Evolutionary conservation across 2,888 invertebrate genomes (phyloP).

Genomic region (Tachystola acroxantha): DNA sequence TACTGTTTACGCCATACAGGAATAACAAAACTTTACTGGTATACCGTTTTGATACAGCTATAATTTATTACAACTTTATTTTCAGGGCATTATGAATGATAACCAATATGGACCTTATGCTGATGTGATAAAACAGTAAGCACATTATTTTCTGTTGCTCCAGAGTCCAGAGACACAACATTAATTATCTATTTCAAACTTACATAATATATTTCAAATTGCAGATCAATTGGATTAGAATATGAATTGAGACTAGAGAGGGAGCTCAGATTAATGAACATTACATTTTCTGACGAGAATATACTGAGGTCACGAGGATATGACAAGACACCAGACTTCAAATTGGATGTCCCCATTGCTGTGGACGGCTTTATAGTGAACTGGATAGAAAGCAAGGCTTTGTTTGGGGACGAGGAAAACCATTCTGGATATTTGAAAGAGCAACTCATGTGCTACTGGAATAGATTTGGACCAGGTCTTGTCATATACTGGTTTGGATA

Average conservation of each 20-base stretch:
- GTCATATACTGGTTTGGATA: slow-evolving; percentile 98
- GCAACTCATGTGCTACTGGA: slow-evolving; percentile 94
- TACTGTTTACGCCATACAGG: no score
- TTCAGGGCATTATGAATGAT: slow-evolving; percentile 88
- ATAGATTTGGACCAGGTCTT: slow-evolving; percentile 95
- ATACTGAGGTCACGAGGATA: slow-evolving; percentile 89
- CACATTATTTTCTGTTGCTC: slow-evolving; percentile 21
- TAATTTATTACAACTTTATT: no score
- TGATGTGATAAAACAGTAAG: slow-evolving; percentile 87
- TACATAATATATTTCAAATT: slow-evolving; percentile 20
- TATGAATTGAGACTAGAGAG: slow-evolving; percentile 88
- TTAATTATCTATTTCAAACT: not conserved
- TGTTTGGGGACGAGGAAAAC: slow-evolving; percentile 91
- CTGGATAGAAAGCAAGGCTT: slow-evolving; percentile 98
- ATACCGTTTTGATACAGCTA: no score
- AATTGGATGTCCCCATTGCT: slow-evolving; percentile 92
- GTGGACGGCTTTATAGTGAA: slow-evolving; percentile 91
- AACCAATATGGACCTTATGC: slow-evolving; percentile 90
- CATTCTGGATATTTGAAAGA: slow-evolving; percentile 90
- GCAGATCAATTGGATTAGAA: slow-evolving; percentile 88
- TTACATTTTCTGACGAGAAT: slow-evolving; percentile 83
- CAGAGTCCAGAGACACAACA: slow-evolving; percentile 6
- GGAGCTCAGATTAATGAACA: slow-evolving; percentile 71
- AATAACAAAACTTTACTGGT: no score
- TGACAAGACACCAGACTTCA: slow-evolving; percentile 97